Percentiles rank a stretch among this genome's conserved stretches.
These are phyloP conservation scores for Caenorhabditis drosophilae DNA, from an alignment of 2,888 invertebrate species.

Conservation along the genomic window DNA sequence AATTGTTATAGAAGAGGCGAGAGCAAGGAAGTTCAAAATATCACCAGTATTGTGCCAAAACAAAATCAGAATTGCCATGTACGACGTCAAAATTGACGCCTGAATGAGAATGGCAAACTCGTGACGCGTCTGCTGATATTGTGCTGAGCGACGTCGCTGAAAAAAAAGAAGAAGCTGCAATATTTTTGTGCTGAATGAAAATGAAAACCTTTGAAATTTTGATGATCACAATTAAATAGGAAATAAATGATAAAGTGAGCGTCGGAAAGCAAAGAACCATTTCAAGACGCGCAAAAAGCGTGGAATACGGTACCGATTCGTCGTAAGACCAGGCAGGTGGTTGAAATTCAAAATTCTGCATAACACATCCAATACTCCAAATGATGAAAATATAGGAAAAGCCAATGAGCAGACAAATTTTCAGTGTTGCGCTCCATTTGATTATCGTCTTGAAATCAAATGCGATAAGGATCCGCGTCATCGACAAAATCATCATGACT, in stretches of 20 bases:
- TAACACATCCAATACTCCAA: conserved; percentile 5
- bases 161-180: no score
- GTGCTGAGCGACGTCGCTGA: no score
- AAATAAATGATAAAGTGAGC: conserved; percentile 5
- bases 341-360: conserved; percentile 14
- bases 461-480: conserved; percentile 20
- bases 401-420: conserved; percentile 1
- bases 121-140: no score
- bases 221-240: conserved; percentile 1
- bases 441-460: neutral
- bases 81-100: conserved; percentile 28
- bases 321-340: conserved; percentile 23
- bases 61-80: conserved; percentile 32
- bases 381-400: conserved; percentile 8
- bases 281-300: conserved; percentile 4
- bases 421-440: neutral
- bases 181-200: no score
- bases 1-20: no score
- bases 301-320: conserved; percentile 1
- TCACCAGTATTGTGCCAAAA: conserved; percentile 39
- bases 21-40: neutral
- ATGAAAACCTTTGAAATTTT: conserved; percentile 1
- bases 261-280: conserved; percentile 15
- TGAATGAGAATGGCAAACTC: conserved; percentile 29
- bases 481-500: conserved; percentile 21